Evolutionary conservation across 2,888 invertebrate genomes (phyloP).

Genomic region (Pseudanteris insignis): DNA sequence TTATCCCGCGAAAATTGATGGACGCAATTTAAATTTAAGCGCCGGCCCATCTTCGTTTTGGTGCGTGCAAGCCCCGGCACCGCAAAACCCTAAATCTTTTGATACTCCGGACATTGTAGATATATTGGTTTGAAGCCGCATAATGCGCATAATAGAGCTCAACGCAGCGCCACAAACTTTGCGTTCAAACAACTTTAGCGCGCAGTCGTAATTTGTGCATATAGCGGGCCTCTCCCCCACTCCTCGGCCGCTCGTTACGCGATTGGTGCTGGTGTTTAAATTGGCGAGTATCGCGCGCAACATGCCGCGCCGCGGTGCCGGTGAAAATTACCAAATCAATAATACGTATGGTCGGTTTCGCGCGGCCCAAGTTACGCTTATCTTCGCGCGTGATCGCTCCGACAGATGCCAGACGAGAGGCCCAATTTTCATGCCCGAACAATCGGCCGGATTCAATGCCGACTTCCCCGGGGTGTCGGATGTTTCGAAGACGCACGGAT

Average conservation of each 20-base stretch:
- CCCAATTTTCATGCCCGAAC: no score
- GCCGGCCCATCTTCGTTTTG: neutral
- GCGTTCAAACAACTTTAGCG: conserved; percentile 37
- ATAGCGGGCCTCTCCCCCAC: conserved; percentile 29
- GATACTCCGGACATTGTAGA: conserved; percentile 28
- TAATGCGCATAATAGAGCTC: conserved; percentile 37
- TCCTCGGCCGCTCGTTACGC: no score
- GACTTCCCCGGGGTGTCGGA: no score
- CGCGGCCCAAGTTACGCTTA: conserved; percentile 11
- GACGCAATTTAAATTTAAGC: conserved; percentile 11
- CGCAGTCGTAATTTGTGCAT: conserved; percentile 39
- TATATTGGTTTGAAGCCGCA: conserved; percentile 34
- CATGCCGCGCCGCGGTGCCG: conserved; percentile 2
- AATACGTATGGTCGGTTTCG: neutral
- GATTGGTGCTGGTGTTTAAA: conserved; percentile 37
- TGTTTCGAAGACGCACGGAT: no score
- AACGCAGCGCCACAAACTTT: conserved; percentile 37
- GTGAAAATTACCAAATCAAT: conserved; percentile 25
- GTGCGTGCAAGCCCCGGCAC: no score
- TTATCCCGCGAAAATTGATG: conserved; percentile 13
- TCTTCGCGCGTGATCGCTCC: conserved; percentile 10
- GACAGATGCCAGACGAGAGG: no score
- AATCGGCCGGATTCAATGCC: no score
- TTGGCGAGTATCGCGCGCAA: conserved; percentile 34
- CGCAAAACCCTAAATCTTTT: conserved; percentile 31